These are phyloP conservation scores for Macrocentrus cingulum DNA, from an alignment of 1,140 invertebrate species.

Conservation along the genomic window DNA sequence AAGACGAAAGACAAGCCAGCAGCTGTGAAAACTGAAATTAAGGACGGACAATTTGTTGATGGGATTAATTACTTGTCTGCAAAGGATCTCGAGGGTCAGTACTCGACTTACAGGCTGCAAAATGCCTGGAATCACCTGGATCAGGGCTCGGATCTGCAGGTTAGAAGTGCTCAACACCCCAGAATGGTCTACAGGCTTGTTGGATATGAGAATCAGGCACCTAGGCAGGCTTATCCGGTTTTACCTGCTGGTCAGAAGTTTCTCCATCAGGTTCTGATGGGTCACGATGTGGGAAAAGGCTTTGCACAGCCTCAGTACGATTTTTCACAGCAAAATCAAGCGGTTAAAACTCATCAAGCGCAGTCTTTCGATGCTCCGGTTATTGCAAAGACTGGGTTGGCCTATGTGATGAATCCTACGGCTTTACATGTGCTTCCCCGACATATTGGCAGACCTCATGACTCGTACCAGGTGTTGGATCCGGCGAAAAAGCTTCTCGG, in stretches of 20 bases:
- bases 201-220: slow-evolving; percentile 39
- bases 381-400: slow-evolving; percentile 42
- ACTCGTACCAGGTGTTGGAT: background rate
- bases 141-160: slow-evolving; percentile 24
- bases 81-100: slow-evolving; percentile 46
- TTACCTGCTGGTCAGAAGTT: slow-evolving; percentile 34
- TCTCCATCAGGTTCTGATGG: slow-evolving; percentile 48
- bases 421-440: slow-evolving; percentile 33
- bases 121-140: slow-evolving; percentile 40
- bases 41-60: slow-evolving; percentile 41
- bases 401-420: slow-evolving; percentile 41
- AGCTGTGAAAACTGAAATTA: slow-evolving; percentile 28
- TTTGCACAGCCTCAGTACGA: slow-evolving; percentile 36
- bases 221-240: slow-evolving; percentile 37
- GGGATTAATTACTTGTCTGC: slow-evolving; percentile 46
- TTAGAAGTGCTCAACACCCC: slow-evolving; percentile 28
- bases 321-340: slow-evolving; percentile 15
- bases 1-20: slow-evolving; percentile 26
- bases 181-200: slow-evolving; percentile 45
- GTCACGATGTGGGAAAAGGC: slow-evolving; percentile 40
- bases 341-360: background rate
- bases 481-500: slow-evolving; percentile 30
- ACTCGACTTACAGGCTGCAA: slow-evolving; percentile 40
- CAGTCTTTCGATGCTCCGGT: background rate
- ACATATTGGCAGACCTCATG: slow-evolving; percentile 10